Conservation (phyloP, 2,888 invertebrate species). For the Loripinus fragilis region DNA sequence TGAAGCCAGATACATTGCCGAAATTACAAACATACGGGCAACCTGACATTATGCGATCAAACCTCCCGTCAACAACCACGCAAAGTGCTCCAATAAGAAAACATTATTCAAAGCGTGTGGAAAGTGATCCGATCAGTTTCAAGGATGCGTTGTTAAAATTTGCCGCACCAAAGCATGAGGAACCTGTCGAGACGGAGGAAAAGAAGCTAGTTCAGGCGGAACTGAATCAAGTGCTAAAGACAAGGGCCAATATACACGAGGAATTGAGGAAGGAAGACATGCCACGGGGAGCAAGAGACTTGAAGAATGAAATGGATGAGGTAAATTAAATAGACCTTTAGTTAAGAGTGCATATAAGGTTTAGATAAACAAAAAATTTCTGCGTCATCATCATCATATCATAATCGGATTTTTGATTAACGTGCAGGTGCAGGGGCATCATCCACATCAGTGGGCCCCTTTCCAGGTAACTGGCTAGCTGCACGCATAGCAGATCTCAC, state of each 20-base stretch:
- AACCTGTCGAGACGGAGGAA: constrained; percentile 44
- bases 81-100: constrained; percentile 1
- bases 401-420: too few relatives aligned
- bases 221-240: constrained; percentile 44
- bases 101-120: constrained; percentile 32
- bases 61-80: constrained; percentile 29
- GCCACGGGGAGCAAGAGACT: constrained; percentile 16
- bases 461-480: too few relatives aligned
- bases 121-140: constrained; percentile 49
- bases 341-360: too few relatives aligned
- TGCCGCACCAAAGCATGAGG: constrained; percentile 33
- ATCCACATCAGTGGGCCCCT: too few relatives aligned
- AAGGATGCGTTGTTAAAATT: constrained; percentile 52
- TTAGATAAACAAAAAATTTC: too few relatives aligned
- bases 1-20: constrained; percentile 54
- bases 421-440: too few relatives aligned
- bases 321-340: too few relatives aligned
- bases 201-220: constrained; percentile 53
- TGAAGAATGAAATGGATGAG: constrained; percentile 53
- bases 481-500: too few relatives aligned
- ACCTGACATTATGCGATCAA: constrained; percentile 35
- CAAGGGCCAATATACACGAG: constrained; percentile 40
- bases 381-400: too few relatives aligned
- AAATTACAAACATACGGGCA: constrained; percentile 20
- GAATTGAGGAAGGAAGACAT: constrained; percentile 36